Evolutionary conservation across 2,797 vertebrate species (phyloP).

Genomic region (Rhadinocentrus ornatus): DNA sequence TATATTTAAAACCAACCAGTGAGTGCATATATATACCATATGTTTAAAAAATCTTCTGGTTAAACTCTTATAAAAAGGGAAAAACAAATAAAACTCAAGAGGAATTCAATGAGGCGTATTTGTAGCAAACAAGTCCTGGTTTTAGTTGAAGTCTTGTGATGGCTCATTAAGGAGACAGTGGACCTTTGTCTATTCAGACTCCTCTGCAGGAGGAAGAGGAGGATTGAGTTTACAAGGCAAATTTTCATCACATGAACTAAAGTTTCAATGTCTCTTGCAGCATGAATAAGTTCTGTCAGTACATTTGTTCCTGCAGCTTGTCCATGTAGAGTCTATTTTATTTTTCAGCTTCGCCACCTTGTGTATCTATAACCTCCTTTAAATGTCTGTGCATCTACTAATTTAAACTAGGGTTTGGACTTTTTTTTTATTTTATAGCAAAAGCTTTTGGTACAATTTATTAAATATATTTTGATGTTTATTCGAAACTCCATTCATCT

Average conservation of each 20-base stretch:
- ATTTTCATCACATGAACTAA: slow-evolving; percentile 9
- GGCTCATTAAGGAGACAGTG: slow-evolving; percentile 33
- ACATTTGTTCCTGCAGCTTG: too few species aligned
- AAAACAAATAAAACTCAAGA: background rate
- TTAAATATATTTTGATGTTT: too few species aligned
- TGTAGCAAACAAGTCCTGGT: background rate
- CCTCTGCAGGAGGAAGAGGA: slow-evolving; percentile 41
- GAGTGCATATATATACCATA: fast-evolving
- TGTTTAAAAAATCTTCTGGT: background rate
- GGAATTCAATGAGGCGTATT: background rate
- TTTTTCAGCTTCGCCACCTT: too few species aligned
- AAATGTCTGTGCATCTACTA: too few species aligned
- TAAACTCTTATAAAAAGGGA: background rate
- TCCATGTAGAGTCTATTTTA: too few species aligned
- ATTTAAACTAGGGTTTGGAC: too few species aligned
- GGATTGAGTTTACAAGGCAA: slow-evolving; percentile 12
- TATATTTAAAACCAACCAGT: background rate
- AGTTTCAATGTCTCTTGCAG: slow-evolving; percentile 8
- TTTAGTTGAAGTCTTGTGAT: slow-evolving; percentile 31
- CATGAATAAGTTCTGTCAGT: background rate
- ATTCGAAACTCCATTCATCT: too few species aligned
- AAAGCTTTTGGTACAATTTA: too few species aligned
- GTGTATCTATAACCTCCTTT: too few species aligned
- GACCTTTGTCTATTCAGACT: slow-evolving; percentile 36
- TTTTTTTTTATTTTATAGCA: too few species aligned